Base-by-base conservation (phyloP, 2,888 invertebrate genomes). In the Erebia palarica region DNA sequence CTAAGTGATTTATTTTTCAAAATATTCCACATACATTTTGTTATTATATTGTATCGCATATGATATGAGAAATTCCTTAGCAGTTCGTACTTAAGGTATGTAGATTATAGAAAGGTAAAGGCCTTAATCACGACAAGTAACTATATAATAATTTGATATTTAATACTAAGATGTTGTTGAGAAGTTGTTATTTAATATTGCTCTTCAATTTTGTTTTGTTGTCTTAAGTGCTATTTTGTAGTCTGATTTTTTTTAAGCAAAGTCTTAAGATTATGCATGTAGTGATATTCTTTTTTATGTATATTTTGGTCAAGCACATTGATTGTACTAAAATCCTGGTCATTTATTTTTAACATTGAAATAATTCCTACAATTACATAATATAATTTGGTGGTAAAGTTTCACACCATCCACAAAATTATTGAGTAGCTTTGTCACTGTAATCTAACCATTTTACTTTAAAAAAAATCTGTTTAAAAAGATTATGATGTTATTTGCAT, bases 1-100 rank as follows among this genome's bases (percentile, higher is more conserved):
- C 4, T 27, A 27, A 10, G 9, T 51, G 27, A 47, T 47, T 49
- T n/a, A n/a, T 10, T 9, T 53, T 27, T n/a, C 18, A 49, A 8
- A 9, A 13, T 27, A 14, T 51, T 51, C 16, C 53, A 16, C 59
- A 65, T 47, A 21, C 3, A 18, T 16, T 53, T 16, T 53, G 65
- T 68, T 68, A 47, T 57, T 66, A 49, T 49, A 65, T 65, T n/a
- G 49, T 68, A 68, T 68, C 67, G 69, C 71, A 69, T 71, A 69
- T 74, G 69, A 69, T 74, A 70, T 65, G 64, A 65, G 65, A 57
- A 58, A 71, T 69, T 74, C 71, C 69, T 71, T 60, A 55, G 69
- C 64, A 68, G 27, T 71, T 71, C 55, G 73, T 74, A 76, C 73
- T 75, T 75, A 69, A 72, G 60, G 66, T 63, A 53, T 49, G 61